A percentile compares a stretch with the other conserved stretches of the same genome.
Conservation (phyloP, 2,797 vertebrate genomes). For the Anguilla obscura region DNA sequence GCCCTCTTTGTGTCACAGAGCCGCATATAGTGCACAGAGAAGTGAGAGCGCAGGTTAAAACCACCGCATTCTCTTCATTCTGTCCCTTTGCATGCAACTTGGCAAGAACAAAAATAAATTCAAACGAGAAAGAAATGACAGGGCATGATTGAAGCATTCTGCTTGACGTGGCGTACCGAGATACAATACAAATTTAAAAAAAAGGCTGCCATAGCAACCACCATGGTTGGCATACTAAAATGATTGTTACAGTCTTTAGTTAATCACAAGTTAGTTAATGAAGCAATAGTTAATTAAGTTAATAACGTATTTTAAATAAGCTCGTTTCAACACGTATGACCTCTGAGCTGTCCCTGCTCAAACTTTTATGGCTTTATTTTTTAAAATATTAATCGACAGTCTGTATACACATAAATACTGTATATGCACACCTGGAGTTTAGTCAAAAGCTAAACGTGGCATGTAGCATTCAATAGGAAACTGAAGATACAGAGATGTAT, state of each 20-base stretch:
- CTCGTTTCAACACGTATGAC: constrained; percentile 20
- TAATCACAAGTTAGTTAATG: constrained; percentile 6
- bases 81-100: not conserved
- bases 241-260: constrained; percentile 1
- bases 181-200: not conserved
- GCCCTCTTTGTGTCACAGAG: not conserved
- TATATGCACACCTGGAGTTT: not conserved
- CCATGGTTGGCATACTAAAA: constrained; percentile 5
- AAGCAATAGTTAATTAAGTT: not conserved
- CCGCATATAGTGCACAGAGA: not conserved
- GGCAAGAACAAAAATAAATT: not conserved
- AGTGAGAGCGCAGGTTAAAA: not conserved
- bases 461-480: constrained; percentile 25
- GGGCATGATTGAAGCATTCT: not conserved
- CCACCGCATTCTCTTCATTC: not conserved
- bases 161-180: not conserved
- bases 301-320: not conserved
- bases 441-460: constrained; percentile 19
- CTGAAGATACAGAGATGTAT: constrained; percentile 11
- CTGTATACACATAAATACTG: constrained; percentile 26
- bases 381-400: constrained; percentile 33
- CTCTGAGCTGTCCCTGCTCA: constrained; percentile 26
- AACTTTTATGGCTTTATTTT: constrained; percentile 31
- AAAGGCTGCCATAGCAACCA: not conserved
- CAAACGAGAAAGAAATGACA: not conserved